phyloP scores from a whole-genome alignment of 2,113 vertebrate genomes.

The Microcebus tavaratra region DNA sequence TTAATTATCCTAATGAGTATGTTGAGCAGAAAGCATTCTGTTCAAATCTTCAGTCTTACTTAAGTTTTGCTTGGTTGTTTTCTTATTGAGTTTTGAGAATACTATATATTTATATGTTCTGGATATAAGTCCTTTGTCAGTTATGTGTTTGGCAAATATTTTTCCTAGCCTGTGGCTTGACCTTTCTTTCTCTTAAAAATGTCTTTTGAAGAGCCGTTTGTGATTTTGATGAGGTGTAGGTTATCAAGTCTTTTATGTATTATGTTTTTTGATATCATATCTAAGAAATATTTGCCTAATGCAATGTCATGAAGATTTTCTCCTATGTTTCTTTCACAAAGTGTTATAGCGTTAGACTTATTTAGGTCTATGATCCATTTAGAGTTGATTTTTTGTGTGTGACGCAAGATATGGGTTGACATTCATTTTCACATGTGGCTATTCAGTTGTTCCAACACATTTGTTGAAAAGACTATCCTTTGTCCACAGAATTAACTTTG shows the following conservation, averaged over 20 bases:
- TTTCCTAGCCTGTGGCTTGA: not conserved
- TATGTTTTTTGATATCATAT: not conserved
- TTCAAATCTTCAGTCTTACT: not conserved
- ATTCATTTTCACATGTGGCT: not conserved
- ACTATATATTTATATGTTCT: not conserved
- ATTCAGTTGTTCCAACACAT: not conserved
- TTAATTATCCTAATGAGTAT: not conserved
- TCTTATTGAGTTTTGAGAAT: not conserved
- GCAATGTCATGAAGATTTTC: not conserved
- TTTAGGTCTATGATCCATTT: not conserved
- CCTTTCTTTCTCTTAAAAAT: not conserved
- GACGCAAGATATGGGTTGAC: not conserved
- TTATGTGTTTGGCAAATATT: not conserved
- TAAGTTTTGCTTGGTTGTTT: not conserved
- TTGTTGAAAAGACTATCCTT: not conserved
- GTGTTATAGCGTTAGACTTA: not conserved
- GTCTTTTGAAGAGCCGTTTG: not conserved
- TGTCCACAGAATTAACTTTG: not conserved
- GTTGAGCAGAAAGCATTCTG: not conserved
- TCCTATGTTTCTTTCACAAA: not conserved
- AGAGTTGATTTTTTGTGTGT: not conserved
- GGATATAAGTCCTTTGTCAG: not conserved
- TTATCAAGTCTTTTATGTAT: not conserved
- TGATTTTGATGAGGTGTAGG: not conserved
- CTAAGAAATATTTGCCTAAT: not conserved